Base-by-base conservation (phyloP, 2,888 invertebrate species). In the Drosophila siamana region DNA sequence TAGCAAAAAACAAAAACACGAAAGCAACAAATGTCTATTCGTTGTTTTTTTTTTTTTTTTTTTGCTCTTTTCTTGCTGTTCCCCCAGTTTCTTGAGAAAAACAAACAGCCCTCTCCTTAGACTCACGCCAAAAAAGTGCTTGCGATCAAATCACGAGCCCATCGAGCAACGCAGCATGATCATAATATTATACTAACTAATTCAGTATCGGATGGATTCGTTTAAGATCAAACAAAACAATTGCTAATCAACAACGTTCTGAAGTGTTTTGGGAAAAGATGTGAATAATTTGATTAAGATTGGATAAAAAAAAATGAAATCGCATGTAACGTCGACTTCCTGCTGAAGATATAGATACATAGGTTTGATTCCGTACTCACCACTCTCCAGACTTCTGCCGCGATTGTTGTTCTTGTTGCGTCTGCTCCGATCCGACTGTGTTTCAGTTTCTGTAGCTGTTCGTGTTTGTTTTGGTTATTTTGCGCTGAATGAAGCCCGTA, bases 401-500 rank as follows among this genome's bases (percentile, higher is more conserved):
- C 33, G 22, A 11, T 55, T 33, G 15, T 22, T 48, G 24, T 38
- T 47, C 13, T 52, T 52, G 6, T 13, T 48, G 8, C 11, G 44
- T 13, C 24, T 16, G 16, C 16, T 19, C 2, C 16, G 19, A 5
- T 47, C 16, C 33, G 33, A 36, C 33, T n/a, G 33, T 3, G 19
- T 13, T n/a, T n/a, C n/a, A n/a, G 36, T 9, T 26, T 11, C 33
- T 5, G 33, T 11, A n/a, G 4, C 33, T 70, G n/a, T 38, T 30
- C 26, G 15, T 38, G 4, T 30, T 50, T 50, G 40, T 66, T 56
- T 62, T 43, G 30, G 22, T 59, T 47, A 38, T 67, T 57, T 76
- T 51, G 47, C 52, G 46, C 68, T 61, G 59, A 73, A 47, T 68
- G 74, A 75, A 80, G 80, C 86, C 84, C 84, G 74, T 61, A 69